Evolutionary conservation across 2,113 vertebrate genomes (phyloP).

Genomic region (Rousettus leschenaultii): DNA sequence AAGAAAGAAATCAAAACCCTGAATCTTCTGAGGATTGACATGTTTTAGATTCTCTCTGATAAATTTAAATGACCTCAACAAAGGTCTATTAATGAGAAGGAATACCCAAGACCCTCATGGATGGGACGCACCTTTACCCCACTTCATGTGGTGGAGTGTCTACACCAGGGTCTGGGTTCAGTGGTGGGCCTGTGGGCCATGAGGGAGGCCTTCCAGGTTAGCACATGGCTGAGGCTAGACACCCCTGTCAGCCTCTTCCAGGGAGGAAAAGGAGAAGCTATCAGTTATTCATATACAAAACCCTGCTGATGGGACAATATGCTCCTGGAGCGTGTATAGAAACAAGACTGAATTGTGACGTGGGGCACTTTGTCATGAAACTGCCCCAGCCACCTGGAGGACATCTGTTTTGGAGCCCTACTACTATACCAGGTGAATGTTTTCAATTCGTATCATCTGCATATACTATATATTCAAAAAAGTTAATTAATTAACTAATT

Average conservation of each 20-base stretch:
- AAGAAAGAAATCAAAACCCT: neutral
- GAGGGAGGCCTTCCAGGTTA: neutral
- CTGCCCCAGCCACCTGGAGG: neutral
- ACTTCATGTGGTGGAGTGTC: neutral
- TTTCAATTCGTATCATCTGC: neutral
- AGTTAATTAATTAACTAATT: neutral
- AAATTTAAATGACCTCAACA: neutral
- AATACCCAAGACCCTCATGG: neutral
- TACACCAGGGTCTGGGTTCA: neutral
- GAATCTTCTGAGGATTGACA: neutral
- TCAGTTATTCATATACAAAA: neutral
- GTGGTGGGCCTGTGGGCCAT: neutral
- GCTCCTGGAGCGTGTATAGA: neutral
- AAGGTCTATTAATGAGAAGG: neutral
- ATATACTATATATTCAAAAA: neutral
- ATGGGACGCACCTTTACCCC: rapidly evolving
- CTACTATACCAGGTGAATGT: neutral
- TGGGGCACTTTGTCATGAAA: neutral
- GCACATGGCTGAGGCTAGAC: neutral
- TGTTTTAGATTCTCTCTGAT: neutral
- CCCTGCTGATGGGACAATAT: neutral
- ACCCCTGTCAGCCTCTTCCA: neutral
- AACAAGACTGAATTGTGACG: neutral
- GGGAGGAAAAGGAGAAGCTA: neutral
- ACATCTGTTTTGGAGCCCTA: neutral